phyloP scores from a whole-genome alignment of 2,113 vertebrate species.

The Burhinus bistriatus region DNA sequence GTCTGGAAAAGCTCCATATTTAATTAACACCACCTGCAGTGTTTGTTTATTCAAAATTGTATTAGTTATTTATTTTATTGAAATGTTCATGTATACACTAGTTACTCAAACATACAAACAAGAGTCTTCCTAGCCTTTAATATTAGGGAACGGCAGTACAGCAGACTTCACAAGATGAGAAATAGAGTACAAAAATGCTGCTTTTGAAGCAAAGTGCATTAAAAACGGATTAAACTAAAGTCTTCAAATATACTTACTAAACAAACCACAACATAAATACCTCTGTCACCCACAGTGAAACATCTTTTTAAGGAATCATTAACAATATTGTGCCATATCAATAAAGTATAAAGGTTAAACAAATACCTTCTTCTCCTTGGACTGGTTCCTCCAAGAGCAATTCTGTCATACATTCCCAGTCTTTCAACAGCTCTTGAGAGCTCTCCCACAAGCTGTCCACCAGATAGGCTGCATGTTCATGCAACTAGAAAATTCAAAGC shows the following conservation, averaged over 20 bases:
- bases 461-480: slow-evolving; percentile 96
- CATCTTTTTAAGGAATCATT: not conserved
- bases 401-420: slow-evolving; percentile 99
- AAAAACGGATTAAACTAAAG: not conserved
- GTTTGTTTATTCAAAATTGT: not conserved
- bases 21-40: not conserved
- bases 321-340: not conserved
- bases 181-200: not conserved
- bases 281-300: not conserved
- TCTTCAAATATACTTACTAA: not conserved
- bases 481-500: slow-evolving; percentile 82
- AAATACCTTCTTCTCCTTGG: slow-evolving; percentile 94
- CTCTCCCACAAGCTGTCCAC: slow-evolving; percentile 99
- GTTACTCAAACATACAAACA: not conserved
- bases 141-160: not conserved
- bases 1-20: not conserved
- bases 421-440: slow-evolving; percentile 97
- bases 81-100: not conserved
- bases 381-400: slow-evolving; percentile 95
- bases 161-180: not conserved
- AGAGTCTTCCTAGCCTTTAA: not conserved
- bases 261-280: not conserved
- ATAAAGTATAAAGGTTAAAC: not conserved
- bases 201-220: not conserved
- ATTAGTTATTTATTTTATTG: not conserved